Evolutionary conservation across 2,888 invertebrate genomes (phyloP), one percentile per base, ranked within the genome.

Genomic region (Chaetoderma sp.): DNA sequence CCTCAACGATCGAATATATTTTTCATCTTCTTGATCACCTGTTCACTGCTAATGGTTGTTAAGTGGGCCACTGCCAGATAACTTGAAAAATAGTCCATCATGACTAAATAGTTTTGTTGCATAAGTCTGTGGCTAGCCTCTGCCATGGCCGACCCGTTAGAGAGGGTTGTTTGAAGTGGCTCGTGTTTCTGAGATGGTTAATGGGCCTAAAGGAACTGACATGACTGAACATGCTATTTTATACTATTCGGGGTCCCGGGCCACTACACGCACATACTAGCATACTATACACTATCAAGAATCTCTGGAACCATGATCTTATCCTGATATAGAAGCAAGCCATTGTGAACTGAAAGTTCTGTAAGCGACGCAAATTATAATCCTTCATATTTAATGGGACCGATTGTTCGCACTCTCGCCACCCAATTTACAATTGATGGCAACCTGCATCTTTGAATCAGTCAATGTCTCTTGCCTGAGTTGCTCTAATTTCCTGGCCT

Each of bases 221-320:
- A 74, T 4, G 21, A 42, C 8, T 18, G 16, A 0, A 72, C 56
- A 10, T 23, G 21, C 0, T 56, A 16, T n/a, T 66, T 30, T 10
- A 73, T 65, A 16, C 68, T 63, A 6, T 18, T 49, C 16, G 44
- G 39, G 13, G 72, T 59, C 1, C 49, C 36, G 18, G 72, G 72
- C 71, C 73, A 74, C 64, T 63, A 76, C 8, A 73, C 68, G 6
- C 57, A 36, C n/a, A n/a, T n/a, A n/a, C 1, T 8, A 1, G 28
- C 4, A 2, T 1, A 4, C 1, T 52, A 4, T 4, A 2, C n/a
- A n/a, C n/a, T n/a, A n/a, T n/a, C n/a, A n/a, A 23, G 25, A 5
- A 8, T 55, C n/a, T 25, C 16, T 30, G 55, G 33, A 13, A 30
- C 28, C 18, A 55, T 21, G 18, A 55, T 55, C 33, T 36, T 6